These are phyloP conservation scores for Pithys albifrons DNA, from an alignment of 2,113 vertebrate genomes.

Conservation along the genomic window DNA sequence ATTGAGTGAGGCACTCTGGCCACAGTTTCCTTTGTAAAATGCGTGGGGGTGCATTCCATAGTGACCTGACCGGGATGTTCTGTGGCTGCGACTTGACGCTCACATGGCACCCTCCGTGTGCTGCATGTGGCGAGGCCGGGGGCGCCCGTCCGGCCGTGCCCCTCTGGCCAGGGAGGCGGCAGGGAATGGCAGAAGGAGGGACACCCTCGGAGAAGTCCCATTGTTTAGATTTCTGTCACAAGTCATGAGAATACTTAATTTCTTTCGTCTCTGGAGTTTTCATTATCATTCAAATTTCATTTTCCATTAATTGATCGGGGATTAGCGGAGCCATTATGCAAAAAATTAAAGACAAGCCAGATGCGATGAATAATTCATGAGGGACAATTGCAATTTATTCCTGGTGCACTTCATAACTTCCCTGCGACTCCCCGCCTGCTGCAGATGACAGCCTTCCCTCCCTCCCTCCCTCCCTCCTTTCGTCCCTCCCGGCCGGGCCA, in stretches of 20 bases:
- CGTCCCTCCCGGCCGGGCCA: neutral
- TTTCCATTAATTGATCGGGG: slow-evolving; percentile 84
- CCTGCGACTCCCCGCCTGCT: slow-evolving; percentile 61
- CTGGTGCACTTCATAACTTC: slow-evolving; percentile 70
- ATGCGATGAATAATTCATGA: slow-evolving; percentile 81
- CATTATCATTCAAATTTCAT: slow-evolving; percentile 84
- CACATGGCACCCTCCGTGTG: neutral
- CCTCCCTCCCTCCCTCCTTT: neutral
- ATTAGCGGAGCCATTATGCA: slow-evolving; percentile 80
- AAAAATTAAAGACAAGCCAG: slow-evolving; percentile 73
- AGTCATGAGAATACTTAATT: slow-evolving; percentile 75
- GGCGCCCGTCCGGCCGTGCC: neutral
- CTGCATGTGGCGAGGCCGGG: neutral
- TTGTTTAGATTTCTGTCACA: slow-evolving; percentile 77
- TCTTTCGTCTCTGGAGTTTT: slow-evolving; percentile 78
- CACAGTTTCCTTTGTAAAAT: neutral
- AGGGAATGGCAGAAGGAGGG: neutral
- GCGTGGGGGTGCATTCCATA: rapidly evolving
- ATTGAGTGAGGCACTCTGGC: rapidly evolving
- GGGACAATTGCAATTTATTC: slow-evolving; percentile 69
- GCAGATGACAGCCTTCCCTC: neutral
- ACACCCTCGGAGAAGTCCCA: slow-evolving; percentile 47
- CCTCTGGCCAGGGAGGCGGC: neutral
- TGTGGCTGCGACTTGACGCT: rapidly evolving
- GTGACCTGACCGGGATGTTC: rapidly evolving